These are phyloP conservation scores for Sebastes miniatus DNA, from an alignment of 2,797 vertebrate species.

Conservation along the genomic window DNA sequence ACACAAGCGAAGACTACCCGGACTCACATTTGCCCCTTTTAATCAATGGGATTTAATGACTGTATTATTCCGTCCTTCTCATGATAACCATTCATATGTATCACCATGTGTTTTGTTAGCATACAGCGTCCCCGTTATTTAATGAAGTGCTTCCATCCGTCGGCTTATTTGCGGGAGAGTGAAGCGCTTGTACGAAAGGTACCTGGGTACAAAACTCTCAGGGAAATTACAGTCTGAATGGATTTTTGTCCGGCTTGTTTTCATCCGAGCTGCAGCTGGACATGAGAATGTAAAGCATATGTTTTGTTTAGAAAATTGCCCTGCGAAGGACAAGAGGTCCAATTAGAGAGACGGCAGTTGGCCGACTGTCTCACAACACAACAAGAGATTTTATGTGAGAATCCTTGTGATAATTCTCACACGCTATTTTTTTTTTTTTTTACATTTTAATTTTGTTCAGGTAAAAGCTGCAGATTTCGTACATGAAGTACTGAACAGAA, in stretches of 20 bases:
- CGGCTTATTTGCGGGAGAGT: conserved; percentile 2
- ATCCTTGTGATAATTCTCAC: conserved; percentile 28
- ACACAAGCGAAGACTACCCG: neutral
- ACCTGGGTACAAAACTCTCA: conserved; percentile 29
- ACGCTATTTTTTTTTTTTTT: neutral
- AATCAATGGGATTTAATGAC: conserved; percentile 35
- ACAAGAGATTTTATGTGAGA: conserved; percentile 13
- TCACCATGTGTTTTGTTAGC: conserved; percentile 29
- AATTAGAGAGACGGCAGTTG: conserved; percentile 32
- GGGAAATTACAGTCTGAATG: conserved; percentile 54
- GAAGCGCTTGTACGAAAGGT: conserved; percentile 13
- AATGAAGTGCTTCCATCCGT: conserved; percentile 40
- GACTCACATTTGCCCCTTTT: conserved; percentile 21
- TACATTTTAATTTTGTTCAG: neutral
- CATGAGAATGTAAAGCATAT: conserved; percentile 10
- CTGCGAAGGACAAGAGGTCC: conserved; percentile 61
- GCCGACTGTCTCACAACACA: neutral
- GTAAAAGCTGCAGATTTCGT: neutral
- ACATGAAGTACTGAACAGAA: neutral
- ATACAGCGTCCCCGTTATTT: conserved; percentile 17
- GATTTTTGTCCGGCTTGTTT: conserved; percentile 27
- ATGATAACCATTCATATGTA: conserved; percentile 18
- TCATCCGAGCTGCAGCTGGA: conserved; percentile 41
- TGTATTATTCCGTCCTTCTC: conserved; percentile 28
- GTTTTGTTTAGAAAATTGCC: conserved; percentile 62